phyloP scores from a whole-genome alignment of 2,888 invertebrate species.

The Dryobota labecula region DNA sequence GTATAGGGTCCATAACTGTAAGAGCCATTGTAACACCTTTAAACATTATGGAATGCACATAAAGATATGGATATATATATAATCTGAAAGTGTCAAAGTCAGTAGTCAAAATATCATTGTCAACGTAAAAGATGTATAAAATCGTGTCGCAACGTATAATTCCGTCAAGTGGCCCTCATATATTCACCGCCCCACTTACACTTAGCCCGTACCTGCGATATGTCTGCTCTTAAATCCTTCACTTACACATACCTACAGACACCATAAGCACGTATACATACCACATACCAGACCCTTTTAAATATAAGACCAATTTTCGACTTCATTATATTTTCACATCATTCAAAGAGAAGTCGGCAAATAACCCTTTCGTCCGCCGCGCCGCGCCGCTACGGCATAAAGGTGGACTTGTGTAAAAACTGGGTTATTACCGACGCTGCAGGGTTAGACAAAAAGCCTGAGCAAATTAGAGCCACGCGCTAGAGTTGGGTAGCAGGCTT shows the following conservation, averaged over 20 bases:
- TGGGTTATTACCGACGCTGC: conserved; percentile 47
- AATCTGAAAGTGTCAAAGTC: no score
- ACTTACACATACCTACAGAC: conserved; percentile 17
- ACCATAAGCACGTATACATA: background rate
- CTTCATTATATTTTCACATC: conserved; percentile 54
- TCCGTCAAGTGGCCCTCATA: conserved; percentile 24
- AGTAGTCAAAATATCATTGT: conserved; percentile 8
- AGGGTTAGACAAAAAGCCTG: conserved; percentile 55
- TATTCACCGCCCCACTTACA: conserved; percentile 20
- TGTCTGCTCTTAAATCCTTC: conserved; percentile 39
- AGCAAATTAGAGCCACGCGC: conserved; percentile 48
- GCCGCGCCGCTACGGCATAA: conserved; percentile 18
- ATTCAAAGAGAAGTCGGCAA: conserved; percentile 41
- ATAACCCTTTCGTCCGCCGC: conserved; percentile 49
- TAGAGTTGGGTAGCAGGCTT: conserved; percentile 26
- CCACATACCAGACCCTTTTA: conserved; percentile 27
- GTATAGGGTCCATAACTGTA: no score
- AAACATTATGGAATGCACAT: no score
- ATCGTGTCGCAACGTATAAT: background rate
- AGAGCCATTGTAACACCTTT: no score
- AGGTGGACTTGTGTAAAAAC: conserved; percentile 52
- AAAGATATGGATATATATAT: no score
- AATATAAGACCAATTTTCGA: conserved; percentile 41
- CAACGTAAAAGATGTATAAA: background rate
- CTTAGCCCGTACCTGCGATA: conserved; percentile 16